Evolutionary conservation across 2,113 vertebrate genomes (phyloP), one percentile per base, ranked within the genome.

Genomic region (Austrofundulus limnaeus): DNA sequence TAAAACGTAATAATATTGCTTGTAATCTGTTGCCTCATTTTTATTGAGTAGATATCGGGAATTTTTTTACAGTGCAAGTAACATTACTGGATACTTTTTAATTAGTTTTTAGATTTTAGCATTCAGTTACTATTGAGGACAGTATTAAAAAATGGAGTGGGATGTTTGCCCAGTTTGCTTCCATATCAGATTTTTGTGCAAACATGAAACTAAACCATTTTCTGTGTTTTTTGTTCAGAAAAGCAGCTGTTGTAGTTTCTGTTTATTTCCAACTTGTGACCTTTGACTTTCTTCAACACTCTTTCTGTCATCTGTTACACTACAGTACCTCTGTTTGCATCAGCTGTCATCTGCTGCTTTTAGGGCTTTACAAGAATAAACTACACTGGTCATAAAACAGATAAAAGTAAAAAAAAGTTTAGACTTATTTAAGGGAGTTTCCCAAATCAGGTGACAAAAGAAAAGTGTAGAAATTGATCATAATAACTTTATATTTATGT

Each of bases 361-460:
- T 90, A 91, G 86, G 77, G 83, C 70, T 81, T 68, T 71, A 83
- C 72, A 78, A 93, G 90, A 92, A 89, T 89, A 92, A 92, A 92
- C 86, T 86, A 85, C 78, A 65, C 73, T 79, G 88, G 82, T 80
- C 87, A 92, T 92, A 91, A 93, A 91, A 91, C 50, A 81, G 83
- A 82, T 85, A 78, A 77, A 90, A 89, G 77, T 75, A 66, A 65
- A 43, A n/a, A 43, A 8, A 28, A 51, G 11, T 51, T 50, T 62
- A 0, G 69, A 72, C 68, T 85, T 89, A 85, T 89, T 90, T 85
- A 87, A 85, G 57, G 51, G 75, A 19, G 61, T 80, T 86, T 72
- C 72, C 80, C n/a, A n/a, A n/a, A n/a, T n/a, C n/a, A 72, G 48
- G 50, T 34, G 61, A 58, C 23, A 46, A 50, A 49, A 49, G 55